Percentiles rank a stretch among this genome's conserved stretches.
Conservation (phyloP, 2,113 vertebrate species). For the Ivindomyrus marchei region DNA sequence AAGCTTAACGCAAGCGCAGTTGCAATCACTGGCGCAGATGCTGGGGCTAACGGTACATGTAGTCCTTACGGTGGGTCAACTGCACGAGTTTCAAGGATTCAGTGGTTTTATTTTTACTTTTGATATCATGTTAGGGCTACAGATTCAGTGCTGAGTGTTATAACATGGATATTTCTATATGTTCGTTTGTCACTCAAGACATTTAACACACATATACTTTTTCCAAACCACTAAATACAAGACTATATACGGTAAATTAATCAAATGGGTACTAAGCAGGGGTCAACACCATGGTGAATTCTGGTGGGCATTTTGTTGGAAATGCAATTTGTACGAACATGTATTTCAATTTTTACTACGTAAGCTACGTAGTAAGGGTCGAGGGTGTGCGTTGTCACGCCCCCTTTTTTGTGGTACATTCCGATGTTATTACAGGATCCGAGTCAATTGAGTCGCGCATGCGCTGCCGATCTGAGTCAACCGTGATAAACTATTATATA, state of each 20-base stretch:
- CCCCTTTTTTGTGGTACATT: neutral
- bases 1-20: slow-evolving; percentile 39
- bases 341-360: neutral
- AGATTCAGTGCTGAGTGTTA: neutral
- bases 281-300: neutral
- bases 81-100: neutral
- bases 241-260: neutral
- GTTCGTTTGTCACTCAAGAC: neutral
- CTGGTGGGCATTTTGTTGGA: neutral
- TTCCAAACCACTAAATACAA: neutral
- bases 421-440: neutral
- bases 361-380: neutral
- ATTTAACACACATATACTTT: neutral
- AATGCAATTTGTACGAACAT: neutral
- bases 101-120: neutral
- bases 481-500: neutral
- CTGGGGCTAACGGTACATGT: slow-evolving; percentile 37
- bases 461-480: neutral
- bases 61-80: slow-evolving; percentile 24
- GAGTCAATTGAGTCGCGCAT: neutral
- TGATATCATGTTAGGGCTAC: neutral
- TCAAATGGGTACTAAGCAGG: neutral
- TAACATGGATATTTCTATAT: neutral
- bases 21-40: neutral
- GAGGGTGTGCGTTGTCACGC: neutral